These are phyloP conservation scores for Sphaeridia pumilis DNA, from an alignment of 2,888 invertebrate species.

Conservation along the genomic window DNA sequence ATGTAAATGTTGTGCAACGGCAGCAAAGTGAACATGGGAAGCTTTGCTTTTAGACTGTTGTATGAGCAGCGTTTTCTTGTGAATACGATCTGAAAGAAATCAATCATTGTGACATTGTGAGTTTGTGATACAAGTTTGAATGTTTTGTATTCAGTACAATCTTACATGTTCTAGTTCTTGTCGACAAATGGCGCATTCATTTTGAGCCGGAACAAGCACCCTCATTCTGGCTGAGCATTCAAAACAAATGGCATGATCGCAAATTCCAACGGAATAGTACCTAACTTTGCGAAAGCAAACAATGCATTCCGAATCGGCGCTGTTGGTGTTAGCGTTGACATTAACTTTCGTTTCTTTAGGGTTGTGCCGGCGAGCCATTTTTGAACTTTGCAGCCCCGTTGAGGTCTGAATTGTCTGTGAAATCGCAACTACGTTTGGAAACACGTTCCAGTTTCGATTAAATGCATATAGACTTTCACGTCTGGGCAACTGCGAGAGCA, in stretches of 20 bases:
- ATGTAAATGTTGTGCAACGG: conserved; percentile 62
- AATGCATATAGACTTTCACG: too few relatives aligned
- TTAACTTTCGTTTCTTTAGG: too few relatives aligned
- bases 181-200: conserved; percentile 93
- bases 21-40: conserved; percentile 26
- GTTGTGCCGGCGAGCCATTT: too few relatives aligned
- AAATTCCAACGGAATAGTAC: conserved; percentile 71
- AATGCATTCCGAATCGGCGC: conserved; percentile 10
- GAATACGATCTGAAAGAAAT: conserved; percentile 64
- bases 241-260: conserved; percentile 94
- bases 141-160: too few relatives aligned
- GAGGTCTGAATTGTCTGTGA: too few relatives aligned
- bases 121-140: too few relatives aligned
- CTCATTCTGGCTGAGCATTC: conserved; percentile 97
- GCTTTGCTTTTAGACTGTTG: conserved; percentile 55
- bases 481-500: too few relatives aligned
- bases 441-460: too few relatives aligned
- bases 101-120: conserved; percentile 15
- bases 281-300: conserved; percentile 13
- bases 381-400: too few relatives aligned
- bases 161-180: conserved; percentile 69
- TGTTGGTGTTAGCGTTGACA: too few relatives aligned
- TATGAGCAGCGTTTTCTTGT: conserved; percentile 57
- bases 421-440: too few relatives aligned
- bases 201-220: conserved; percentile 57